These are phyloP conservation scores for Prorops nasuta DNA, from an alignment of 1,140 invertebrate species.

Conservation along the genomic window DNA sequence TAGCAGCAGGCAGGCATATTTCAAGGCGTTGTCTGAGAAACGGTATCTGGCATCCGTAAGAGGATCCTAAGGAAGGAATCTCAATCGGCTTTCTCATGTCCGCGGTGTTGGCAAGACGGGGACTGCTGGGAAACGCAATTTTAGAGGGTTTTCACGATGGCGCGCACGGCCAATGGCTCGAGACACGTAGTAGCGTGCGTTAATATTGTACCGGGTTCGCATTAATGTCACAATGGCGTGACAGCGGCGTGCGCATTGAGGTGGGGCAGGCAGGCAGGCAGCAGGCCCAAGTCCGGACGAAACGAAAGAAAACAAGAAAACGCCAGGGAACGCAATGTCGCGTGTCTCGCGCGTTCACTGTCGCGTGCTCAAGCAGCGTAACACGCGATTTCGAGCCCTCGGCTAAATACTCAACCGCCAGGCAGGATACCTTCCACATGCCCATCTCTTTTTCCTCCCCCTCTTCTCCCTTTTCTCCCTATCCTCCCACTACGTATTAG, in stretches of 20 bases:
- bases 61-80: no score
- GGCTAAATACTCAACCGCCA: conserved; percentile 25
- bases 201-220: conserved; percentile 33
- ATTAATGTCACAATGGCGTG: conserved; percentile 37
- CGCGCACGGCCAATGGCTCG: conserved; percentile 12
- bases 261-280: conserved; percentile 4
- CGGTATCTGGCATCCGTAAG: no score
- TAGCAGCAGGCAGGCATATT: no score
- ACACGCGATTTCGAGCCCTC: conserved; percentile 22
- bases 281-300: no score
- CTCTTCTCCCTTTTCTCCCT: conserved; percentile 9
- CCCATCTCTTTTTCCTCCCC: conserved; percentile 10
- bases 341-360: conserved; percentile 25
- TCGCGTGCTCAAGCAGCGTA: conserved; percentile 31
- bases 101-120: no score
- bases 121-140: no score
- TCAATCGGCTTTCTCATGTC: no score
- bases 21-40: no score
- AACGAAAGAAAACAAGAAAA: conserved; percentile 26
- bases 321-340: conserved; percentile 36
- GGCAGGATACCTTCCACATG: no score
- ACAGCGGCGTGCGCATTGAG: conserved; percentile 10
- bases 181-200: conserved; percentile 9
- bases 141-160: neutral
- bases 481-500: no score